These are phyloP conservation scores for Turnix velox DNA, from an alignment of 2,113 vertebrate genomes.

Conservation along the genomic window DNA sequence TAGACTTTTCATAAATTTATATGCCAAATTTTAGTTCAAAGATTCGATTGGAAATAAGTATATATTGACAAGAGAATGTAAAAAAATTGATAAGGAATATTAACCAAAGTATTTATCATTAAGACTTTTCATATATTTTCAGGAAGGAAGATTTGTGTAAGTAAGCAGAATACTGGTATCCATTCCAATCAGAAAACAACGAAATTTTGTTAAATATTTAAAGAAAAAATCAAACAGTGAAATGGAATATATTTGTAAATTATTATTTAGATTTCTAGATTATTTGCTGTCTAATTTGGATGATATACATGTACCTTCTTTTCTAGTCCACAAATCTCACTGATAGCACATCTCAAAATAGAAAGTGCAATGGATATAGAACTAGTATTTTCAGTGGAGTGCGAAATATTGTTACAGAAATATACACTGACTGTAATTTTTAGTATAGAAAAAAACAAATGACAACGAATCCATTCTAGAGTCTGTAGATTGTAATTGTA, in stretches of 20 bases:
- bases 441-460: not conserved
- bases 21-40: not conserved
- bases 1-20: not conserved
- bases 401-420: not conserved
- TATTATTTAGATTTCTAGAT: not conserved
- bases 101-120: not conserved
- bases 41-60: not conserved
- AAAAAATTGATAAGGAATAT: no score
- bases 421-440: not conserved
- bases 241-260: not conserved
- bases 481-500: accelerated
- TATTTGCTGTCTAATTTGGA: not conserved
- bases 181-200: not conserved
- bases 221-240: not conserved
- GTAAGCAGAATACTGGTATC: not conserved
- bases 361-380: not conserved
- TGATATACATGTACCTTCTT: not conserved
- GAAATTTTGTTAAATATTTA: not conserved
- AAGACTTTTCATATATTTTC: not conserved
- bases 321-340: not conserved
- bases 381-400: not conserved
- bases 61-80: not conserved
- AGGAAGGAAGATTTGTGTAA: not conserved
- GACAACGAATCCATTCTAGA: not conserved
- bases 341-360: not conserved